phyloP scores from a whole-genome alignment of 2,113 vertebrate genomes.

The Pelecanus crispus region DNA sequence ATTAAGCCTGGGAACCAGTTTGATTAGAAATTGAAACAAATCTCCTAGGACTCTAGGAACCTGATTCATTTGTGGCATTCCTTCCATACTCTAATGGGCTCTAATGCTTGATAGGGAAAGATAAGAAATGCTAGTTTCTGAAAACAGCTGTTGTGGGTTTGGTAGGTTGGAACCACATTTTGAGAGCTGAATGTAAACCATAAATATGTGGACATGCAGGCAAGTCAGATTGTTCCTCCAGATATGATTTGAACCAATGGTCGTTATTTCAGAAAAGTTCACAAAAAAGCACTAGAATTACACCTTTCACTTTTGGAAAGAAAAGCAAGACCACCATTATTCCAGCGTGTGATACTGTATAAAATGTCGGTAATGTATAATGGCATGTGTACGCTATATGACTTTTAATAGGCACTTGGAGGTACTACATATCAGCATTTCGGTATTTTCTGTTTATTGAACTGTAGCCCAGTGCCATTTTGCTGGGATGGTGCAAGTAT shows the following conservation, averaged over 20 bases:
- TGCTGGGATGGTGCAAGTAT: background rate
- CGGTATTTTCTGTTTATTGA: background rate
- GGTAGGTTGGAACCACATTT: slow-evolving; percentile 25
- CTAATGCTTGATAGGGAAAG: slow-evolving; percentile 5
- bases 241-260: background rate
- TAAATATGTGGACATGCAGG: background rate
- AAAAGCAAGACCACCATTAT: background rate
- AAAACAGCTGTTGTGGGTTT: slow-evolving; percentile 62
- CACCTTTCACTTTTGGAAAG: background rate
- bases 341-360: background rate
- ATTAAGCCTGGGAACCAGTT: slow-evolving; percentile 61
- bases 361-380: background rate
- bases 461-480: background rate
- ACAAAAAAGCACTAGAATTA: background rate
- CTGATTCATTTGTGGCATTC: slow-evolving; percentile 49
- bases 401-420: background rate
- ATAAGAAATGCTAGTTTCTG: slow-evolving; percentile 46
- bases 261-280: background rate
- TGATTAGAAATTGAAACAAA: slow-evolving; percentile 67
- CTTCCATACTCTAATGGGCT: slow-evolving; percentile 40
- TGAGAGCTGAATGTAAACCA: slow-evolving; percentile 34
- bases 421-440: background rate
- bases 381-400: fast-evolving
- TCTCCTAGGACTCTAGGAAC: slow-evolving; percentile 45
- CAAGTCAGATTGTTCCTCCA: slow-evolving; percentile 32